Base-by-base conservation (phyloP, 2,113 vertebrate species). In the Columba janthina region DNA sequence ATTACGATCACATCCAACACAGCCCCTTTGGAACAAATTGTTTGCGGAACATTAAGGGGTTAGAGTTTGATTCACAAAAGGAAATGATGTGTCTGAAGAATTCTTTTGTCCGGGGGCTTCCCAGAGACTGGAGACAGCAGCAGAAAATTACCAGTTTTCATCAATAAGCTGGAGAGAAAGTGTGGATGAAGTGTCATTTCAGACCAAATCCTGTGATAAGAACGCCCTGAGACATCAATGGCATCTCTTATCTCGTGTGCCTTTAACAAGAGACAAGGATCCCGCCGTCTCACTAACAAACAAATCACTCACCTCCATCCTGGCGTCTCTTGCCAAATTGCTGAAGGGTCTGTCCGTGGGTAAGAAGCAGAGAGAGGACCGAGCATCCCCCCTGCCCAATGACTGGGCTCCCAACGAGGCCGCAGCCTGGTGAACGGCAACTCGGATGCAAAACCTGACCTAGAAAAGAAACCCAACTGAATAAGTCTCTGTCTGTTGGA, bases 1-100 rank as follows among this genome's bases (percentile, higher is more conserved):
- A 97, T 97, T 97, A 97, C 53, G 77, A 97, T 97, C 96, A 94
- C 94, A 96, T 92, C 92, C 93, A 89, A 92, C 89, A 71, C 26
- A 44, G 65, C 88, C 94, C 76, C 94, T 92, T 93, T 88, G 89
- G 96, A 97, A 92, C 89, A 94, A 96, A 92, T 94, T 95, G 91
- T 97, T 96, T 95, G 71, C 91, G 73, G 92, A 96, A 94, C 88
- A 61, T 75, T 80, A 92, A 97, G 96, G 86, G 80, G 81, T 65
- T 91, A 85, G 85, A 88, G 60, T 92, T 95, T 93, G 87, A 93
- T 79, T 95, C 85, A 94, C 73, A 89, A 92, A 93, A 92, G 79
- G 67, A 96, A 96, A 87, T 76, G 42, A 93, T 72, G 85, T 75
- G 72, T 96, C 85, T 96, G 89, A 94, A 95, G 96, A 95, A 88